phyloP scores from a whole-genome alignment of 2,113 vertebrate genomes.

The Anhinga rufa region DNA sequence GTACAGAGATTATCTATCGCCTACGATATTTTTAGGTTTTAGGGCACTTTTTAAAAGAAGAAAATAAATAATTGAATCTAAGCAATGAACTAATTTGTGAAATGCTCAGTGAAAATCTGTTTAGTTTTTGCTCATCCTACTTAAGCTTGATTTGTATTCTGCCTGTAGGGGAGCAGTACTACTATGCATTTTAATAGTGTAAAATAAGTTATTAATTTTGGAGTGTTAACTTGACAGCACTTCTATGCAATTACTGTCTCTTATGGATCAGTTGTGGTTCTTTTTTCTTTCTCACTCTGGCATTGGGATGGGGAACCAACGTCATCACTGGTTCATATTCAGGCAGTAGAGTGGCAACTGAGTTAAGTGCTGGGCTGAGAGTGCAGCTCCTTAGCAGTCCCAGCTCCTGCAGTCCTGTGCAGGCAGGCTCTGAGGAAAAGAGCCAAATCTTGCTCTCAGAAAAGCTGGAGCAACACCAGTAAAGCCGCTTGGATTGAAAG shows the following conservation, averaged over 20 bases:
- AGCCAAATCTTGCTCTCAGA: neutral
- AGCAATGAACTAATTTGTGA: neutral
- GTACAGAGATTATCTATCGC: neutral
- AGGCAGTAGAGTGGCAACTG: neutral
- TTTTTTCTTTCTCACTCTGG: neutral
- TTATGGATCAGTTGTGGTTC: neutral
- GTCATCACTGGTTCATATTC: neutral
- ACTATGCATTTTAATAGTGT: neutral
- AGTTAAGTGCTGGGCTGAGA: neutral
- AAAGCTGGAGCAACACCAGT: neutral
- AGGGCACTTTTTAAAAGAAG: neutral
- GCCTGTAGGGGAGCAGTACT: neutral
- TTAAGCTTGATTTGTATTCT: conserved; percentile 8
- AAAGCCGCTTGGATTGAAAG: neutral
- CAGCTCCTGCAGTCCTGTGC: neutral
- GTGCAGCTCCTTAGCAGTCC: neutral
- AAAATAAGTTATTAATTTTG: conserved; percentile 20
- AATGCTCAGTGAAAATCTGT: neutral
- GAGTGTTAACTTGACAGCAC: neutral
- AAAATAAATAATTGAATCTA: neutral
- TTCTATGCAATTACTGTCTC: neutral
- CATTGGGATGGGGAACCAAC: neutral
- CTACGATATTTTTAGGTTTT: neutral
- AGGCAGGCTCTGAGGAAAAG: neutral
- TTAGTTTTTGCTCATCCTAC: neutral